These are phyloP conservation scores for Ondatra zibethicus DNA, from an alignment of 2,113 vertebrate species.

Conservation along the genomic window DNA sequence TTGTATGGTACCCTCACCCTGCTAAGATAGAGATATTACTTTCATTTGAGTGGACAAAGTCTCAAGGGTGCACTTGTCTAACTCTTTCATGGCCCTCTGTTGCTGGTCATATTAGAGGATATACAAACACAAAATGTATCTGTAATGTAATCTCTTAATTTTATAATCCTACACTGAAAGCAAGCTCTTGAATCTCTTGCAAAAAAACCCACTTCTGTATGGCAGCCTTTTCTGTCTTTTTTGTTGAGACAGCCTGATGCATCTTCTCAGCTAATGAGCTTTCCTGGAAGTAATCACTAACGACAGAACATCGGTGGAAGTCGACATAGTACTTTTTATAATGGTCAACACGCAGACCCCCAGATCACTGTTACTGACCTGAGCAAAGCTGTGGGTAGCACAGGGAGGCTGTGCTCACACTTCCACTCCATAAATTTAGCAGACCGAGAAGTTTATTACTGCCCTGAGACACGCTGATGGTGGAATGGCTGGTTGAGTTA, in stretches of 20 bases:
- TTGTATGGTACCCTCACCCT: not conserved
- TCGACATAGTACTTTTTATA: constrained; percentile 26
- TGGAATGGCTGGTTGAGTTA: constrained; percentile 81
- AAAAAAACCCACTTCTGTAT: not conserved
- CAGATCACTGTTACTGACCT: constrained; percentile 66
- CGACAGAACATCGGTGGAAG: constrained; percentile 19
- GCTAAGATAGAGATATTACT: not conserved
- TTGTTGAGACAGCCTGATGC: not conserved
- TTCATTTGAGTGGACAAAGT: not conserved
- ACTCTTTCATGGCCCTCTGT: not conserved
- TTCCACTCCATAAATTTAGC: constrained; percentile 80
- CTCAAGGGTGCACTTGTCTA: not conserved
- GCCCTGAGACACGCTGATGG: constrained; percentile 78
- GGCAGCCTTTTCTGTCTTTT: constrained; percentile 9
- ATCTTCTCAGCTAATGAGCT: constrained; percentile 12
- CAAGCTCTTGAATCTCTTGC: not conserved
- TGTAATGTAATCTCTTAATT: constrained; percentile 9
- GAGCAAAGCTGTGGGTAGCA: constrained; percentile 65
- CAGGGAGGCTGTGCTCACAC: constrained; percentile 68
- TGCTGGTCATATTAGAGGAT: not conserved
- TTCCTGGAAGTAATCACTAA: constrained; percentile 42
- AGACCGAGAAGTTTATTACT: constrained; percentile 78
- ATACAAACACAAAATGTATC: not conserved
- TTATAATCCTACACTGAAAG: not conserved
- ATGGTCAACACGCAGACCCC: constrained; percentile 67